These are phyloP conservation scores for Pentamera pediparva DNA, from an alignment of 53 echinoderm and acorn worm genomes.

Conservation along the genomic window DNA sequence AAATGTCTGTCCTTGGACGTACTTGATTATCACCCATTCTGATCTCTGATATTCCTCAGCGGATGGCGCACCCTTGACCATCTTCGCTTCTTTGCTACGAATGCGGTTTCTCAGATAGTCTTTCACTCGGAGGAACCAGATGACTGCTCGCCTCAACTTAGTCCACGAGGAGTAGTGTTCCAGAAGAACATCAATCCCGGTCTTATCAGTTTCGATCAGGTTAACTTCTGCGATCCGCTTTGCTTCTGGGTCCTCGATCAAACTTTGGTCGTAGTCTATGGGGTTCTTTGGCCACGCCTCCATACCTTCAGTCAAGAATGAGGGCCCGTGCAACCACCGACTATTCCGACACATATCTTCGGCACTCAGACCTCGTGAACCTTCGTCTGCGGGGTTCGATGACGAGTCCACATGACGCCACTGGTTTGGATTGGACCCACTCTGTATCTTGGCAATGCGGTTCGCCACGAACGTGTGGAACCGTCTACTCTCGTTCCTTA, in stretches of 20 bases:
- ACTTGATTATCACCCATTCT: constrained; percentile 4
- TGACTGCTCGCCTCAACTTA: neutral
- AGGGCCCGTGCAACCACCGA: constrained; percentile 21
- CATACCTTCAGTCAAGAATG: constrained; percentile 24
- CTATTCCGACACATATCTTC: neutral
- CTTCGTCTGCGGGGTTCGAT: neutral
- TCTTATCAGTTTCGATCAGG: neutral
- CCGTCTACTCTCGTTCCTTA: constrained; percentile 46
- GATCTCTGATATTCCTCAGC: constrained; percentile 21
- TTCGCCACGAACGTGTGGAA: constrained; percentile 67
- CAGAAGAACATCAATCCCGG: neutral
- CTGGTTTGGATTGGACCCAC: neutral
- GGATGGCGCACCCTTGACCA: neutral
- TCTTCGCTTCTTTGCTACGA: neutral
- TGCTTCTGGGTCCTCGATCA: constrained; percentile 14
- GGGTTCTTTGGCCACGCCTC: constrained; percentile 29
- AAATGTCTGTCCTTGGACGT: constrained; percentile 26
- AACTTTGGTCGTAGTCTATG: neutral
- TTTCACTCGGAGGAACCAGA: constrained; percentile 15
- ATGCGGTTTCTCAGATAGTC: neutral
- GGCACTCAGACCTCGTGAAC: neutral
- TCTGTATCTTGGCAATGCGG: constrained; percentile 39
- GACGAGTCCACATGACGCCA: neutral
- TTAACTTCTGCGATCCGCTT: neutral
- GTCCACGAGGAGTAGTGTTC: constrained; percentile 34